Percentiles rank a stretch among this genome's conserved stretches.
phyloP scores from a whole-genome alignment of 2,797 vertebrate genomes.

The Bovichtus variegatus region DNA sequence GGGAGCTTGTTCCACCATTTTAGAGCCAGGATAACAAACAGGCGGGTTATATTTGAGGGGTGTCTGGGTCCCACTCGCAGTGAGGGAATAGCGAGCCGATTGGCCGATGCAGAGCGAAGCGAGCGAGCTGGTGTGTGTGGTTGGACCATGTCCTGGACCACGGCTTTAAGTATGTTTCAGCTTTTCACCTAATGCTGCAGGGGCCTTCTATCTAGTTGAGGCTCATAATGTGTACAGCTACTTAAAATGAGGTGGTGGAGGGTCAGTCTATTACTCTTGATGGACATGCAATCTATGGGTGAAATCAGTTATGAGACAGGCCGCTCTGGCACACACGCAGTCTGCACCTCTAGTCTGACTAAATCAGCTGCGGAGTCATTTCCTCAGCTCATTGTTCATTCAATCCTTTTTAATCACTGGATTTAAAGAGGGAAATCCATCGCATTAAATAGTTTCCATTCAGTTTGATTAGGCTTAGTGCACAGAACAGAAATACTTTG shows the following conservation, averaged over 20 bases:
- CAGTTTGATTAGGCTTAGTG: slow-evolving; percentile 39
- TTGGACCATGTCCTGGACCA: too few relatives aligned
- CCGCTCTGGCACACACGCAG: not conserved
- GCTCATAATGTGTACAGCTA: not conserved
- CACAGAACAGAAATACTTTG: slow-evolving; percentile 49
- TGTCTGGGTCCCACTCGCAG: too few relatives aligned
- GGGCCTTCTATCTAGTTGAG: not conserved
- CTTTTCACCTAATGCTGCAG: not conserved
- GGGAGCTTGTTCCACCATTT: too few relatives aligned
- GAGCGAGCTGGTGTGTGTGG: too few relatives aligned
- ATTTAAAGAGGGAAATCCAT: slow-evolving; percentile 45
- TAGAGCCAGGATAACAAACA: too few relatives aligned
- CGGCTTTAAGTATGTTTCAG: not conserved
- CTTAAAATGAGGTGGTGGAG: slow-evolving; percentile 7
- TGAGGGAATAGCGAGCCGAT: too few relatives aligned
- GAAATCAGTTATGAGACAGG: slow-evolving; percentile 13
- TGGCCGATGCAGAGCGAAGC: too few relatives aligned
- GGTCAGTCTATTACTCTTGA: slow-evolving; percentile 14
- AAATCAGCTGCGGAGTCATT: slow-evolving; percentile 2
- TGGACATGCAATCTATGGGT: not conserved
- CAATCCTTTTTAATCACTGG: slow-evolving; percentile 35
- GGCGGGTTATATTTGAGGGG: too few relatives aligned
- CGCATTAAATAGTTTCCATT: slow-evolving; percentile 41
- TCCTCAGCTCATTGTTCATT: slow-evolving; percentile 25
- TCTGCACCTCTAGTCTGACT: not conserved